phyloP scores from a whole-genome alignment of 2,113 vertebrate species.

The cattle (Bos taurus) region DNA sequence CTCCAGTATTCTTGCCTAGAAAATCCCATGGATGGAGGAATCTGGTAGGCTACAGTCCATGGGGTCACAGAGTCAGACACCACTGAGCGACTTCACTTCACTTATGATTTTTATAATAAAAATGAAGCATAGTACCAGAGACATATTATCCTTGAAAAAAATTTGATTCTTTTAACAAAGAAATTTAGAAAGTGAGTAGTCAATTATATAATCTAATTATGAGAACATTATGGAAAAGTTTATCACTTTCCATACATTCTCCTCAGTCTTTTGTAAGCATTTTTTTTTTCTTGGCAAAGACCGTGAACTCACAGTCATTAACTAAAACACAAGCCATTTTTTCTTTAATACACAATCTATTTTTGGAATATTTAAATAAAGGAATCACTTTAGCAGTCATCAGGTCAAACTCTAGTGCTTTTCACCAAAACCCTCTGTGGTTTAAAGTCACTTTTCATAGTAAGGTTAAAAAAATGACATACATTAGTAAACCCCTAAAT shows the following conservation, averaged over 20 bases:
- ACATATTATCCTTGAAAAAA: not conserved
- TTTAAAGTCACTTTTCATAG: not conserved
- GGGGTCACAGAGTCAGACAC: too few species aligned
- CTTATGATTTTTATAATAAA: not conserved
- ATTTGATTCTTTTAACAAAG: not conserved
- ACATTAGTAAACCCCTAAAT: not conserved
- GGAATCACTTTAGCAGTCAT: not conserved
- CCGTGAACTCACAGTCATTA: not conserved
- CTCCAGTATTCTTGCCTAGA: too few species aligned
- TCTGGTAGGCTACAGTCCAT: too few species aligned
- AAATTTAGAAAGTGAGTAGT: not conserved
- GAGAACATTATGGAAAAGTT: not conserved
- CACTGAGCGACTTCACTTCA: too few species aligned
- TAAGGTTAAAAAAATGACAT: not conserved
- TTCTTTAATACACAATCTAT: not conserved
- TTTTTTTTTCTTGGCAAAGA: not conserved
- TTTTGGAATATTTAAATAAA: not conserved
- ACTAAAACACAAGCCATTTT: not conserved
- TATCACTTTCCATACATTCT: not conserved
- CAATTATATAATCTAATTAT: not conserved
- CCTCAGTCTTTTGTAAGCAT: not conserved
- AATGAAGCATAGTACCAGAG: not conserved
- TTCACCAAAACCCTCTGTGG: not conserved
- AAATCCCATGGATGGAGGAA: too few species aligned
- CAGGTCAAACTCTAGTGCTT: not conserved